Evolutionary conservation across 2,888 invertebrate genomes (phyloP).

Genomic region (Drosophila histrio): DNA sequence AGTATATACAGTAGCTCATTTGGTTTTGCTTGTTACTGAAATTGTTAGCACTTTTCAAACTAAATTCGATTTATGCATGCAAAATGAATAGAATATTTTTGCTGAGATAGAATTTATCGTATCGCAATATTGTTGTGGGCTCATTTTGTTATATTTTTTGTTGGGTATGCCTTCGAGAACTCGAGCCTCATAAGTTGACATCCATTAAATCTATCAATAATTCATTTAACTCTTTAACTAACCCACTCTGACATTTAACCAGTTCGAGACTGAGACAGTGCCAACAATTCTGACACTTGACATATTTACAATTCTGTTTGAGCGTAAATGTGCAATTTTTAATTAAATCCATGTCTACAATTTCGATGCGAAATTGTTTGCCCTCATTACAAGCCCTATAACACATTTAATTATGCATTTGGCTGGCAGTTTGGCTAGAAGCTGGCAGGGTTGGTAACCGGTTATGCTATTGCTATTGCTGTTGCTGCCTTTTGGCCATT

Average conservation of each 20-base stretch:
- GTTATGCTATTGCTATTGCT: conserved; percentile 6
- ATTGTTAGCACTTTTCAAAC: not conserved
- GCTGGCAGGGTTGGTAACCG: not conserved
- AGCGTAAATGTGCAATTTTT: conserved; percentile 37
- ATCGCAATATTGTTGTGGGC: not conserved
- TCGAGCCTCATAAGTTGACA: not conserved
- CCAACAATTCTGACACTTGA: conserved; percentile 18
- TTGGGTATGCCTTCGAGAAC: too few relatives aligned
- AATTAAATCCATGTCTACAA: conserved; percentile 54
- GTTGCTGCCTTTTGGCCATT: conserved; percentile 26
- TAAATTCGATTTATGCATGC: not conserved
- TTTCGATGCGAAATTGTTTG: conserved; percentile 54
- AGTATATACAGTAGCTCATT: not conserved
- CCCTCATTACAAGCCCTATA: conserved; percentile 37
- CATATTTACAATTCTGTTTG: conserved; percentile 28
- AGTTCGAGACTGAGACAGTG: not conserved
- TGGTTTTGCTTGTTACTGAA: not conserved
- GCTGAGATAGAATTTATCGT: not conserved
- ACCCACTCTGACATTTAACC: not conserved
- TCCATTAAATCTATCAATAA: not conserved
- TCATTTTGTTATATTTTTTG: not conserved
- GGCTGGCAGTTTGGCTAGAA: not conserved
- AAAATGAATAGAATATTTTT: not conserved
- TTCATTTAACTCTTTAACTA: conserved; percentile 1
- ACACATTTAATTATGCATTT: conserved; percentile 60